Evolutionary conservation across 2,113 vertebrate species (phyloP).

Genomic region (Catharus minimus): DNA sequence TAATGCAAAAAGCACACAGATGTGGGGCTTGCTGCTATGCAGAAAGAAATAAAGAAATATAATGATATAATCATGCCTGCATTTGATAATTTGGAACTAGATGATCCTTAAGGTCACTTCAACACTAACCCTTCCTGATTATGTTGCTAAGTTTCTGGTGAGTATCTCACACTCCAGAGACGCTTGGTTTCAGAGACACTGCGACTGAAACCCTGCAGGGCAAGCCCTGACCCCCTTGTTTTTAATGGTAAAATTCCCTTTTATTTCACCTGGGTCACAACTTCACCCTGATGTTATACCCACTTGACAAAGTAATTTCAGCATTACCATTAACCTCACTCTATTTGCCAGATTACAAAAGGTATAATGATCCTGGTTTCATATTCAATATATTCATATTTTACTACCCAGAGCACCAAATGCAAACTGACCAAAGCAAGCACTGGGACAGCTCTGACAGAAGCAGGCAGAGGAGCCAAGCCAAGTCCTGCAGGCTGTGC

Average conservation of each 20-base stretch:
- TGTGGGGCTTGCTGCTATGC: neutral
- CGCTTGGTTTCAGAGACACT: neutral
- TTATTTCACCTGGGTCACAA: neutral
- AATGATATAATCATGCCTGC: neutral
- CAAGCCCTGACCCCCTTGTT: neutral
- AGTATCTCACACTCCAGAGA: neutral
- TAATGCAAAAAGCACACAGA: neutral
- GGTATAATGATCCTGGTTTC: neutral
- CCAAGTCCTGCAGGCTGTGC: neutral
- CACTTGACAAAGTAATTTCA: neutral
- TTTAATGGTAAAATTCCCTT: neutral
- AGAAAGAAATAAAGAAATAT: neutral
- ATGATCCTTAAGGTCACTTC: neutral
- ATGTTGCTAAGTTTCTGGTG: neutral
- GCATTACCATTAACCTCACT: neutral
- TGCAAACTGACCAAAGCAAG: neutral
- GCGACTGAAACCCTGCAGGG: neutral
- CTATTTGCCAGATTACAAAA: neutral
- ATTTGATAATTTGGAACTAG: neutral
- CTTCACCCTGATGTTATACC: neutral
- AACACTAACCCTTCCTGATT: neutral
- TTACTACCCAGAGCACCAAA: neutral
- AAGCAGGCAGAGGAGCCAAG: neutral
- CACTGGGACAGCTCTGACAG: neutral
- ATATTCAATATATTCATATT: neutral